A percentile compares a stretch with the other conserved stretches of the same genome.
Conservation (phyloP, 2,888 invertebrate species). For the Mythimna loreyi region DNA sequence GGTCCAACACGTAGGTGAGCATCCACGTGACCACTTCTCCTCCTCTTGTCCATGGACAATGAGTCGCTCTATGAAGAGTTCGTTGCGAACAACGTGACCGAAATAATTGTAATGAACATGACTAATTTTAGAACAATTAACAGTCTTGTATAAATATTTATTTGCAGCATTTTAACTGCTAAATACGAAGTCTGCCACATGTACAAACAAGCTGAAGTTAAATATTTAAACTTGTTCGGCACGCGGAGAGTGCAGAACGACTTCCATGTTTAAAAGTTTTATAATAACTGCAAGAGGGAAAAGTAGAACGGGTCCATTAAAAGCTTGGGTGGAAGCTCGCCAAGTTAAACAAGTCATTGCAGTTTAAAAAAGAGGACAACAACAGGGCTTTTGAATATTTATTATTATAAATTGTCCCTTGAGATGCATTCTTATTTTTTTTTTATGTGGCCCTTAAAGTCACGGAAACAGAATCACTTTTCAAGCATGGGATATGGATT, state of each 20-base stretch:
- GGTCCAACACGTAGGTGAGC: no score
- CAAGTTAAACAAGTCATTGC: constrained; percentile 18
- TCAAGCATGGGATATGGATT: no score
- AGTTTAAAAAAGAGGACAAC: neutral
- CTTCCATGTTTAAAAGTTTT: constrained; percentile 39
- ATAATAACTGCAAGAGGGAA: constrained; percentile 38
- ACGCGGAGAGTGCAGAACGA: constrained; percentile 14
- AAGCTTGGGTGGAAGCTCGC: constrained; percentile 25
- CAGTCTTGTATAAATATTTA: neutral
- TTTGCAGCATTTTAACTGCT: constrained; percentile 2
- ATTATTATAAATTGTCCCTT: neutral
- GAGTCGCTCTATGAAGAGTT: no score
- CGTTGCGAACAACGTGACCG: no score
- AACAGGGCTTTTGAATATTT: neutral
- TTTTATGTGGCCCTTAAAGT: no score
- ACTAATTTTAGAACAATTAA: neutral
- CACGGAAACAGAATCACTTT: no score
- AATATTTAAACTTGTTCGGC: constrained; percentile 31
- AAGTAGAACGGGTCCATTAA: constrained; percentile 40
- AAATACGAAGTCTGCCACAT: neutral
- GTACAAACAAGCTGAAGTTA: constrained; percentile 9
- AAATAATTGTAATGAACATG: no score
- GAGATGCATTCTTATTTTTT: neutral
- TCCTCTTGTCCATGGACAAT: no score
- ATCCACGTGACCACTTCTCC: no score